Evolutionary conservation across 1,140 invertebrate genomes (phyloP).

Genomic region (Brachionus koreanus): DNA sequence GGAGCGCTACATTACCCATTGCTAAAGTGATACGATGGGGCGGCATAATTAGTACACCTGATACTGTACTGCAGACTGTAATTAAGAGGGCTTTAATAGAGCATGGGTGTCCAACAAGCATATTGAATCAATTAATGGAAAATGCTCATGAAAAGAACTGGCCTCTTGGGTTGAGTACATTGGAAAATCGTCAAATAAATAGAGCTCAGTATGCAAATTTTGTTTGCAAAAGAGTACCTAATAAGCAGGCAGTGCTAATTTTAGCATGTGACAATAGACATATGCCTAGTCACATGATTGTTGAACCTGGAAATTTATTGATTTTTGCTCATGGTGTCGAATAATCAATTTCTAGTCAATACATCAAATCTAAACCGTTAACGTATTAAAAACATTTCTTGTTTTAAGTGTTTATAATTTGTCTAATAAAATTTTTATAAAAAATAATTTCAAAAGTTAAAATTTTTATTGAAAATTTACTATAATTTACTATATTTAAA

Average conservation of each 20-base stretch:
- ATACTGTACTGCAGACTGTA: slow-evolving; percentile 74
- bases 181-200: slow-evolving; percentile 84
- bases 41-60: slow-evolving; percentile 93
- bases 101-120: slow-evolving; percentile 82
- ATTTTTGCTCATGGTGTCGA: slow-evolving; percentile 97
- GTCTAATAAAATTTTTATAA: slow-evolving; percentile 1
- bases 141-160: slow-evolving; percentile 91
- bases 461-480: no score
- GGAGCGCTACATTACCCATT: slow-evolving; percentile 76
- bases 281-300: slow-evolving; percentile 89
- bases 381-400: neutral
- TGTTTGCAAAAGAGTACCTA: slow-evolving; percentile 82
- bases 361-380: neutral
- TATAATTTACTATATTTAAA: no score
- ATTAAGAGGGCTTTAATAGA: slow-evolving; percentile 85
- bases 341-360: slow-evolving; percentile 53
- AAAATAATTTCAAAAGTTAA: neutral
- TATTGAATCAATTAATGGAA: slow-evolving; percentile 89
- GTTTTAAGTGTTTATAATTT: slow-evolving; percentile 1
- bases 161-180: slow-evolving; percentile 82
- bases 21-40: slow-evolving; percentile 90
- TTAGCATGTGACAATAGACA: slow-evolving; percentile 88
- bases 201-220: slow-evolving; percentile 87
- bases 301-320: slow-evolving; percentile 93
- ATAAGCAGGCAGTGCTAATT: slow-evolving; percentile 80